phyloP scores from a whole-genome alignment of 2,888 invertebrate species.

The Meloe dianella region DNA sequence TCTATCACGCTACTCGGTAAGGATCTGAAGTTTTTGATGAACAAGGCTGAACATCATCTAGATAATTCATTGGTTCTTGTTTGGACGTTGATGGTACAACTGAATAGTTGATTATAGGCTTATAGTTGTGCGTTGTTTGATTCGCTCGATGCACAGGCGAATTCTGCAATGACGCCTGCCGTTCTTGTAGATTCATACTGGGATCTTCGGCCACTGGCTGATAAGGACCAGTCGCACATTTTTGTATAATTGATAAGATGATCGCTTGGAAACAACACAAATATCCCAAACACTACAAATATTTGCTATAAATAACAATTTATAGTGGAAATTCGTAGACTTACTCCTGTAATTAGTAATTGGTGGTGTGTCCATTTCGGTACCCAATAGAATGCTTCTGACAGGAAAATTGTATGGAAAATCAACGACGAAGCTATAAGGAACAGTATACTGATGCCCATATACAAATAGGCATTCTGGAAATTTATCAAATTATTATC shows the following conservation, averaged over 20 bases:
- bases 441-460: slow-evolving; percentile 74
- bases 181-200: slow-evolving; percentile 63
- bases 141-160: slow-evolving; percentile 55
- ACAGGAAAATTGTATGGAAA: slow-evolving; percentile 71
- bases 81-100: slow-evolving; percentile 62
- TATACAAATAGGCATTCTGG: slow-evolving; percentile 76
- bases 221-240: slow-evolving; percentile 65
- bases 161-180: slow-evolving; percentile 52
- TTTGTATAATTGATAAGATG: slow-evolving; percentile 65
- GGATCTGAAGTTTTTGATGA: slow-evolving; percentile 59
- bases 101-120: slow-evolving; percentile 54
- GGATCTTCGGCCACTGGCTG: slow-evolving; percentile 69
- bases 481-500: slow-evolving; percentile 38
- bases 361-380: slow-evolving; percentile 76
- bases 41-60: slow-evolving; percentile 61
- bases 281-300: slow-evolving; percentile 67
- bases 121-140: slow-evolving; percentile 59
- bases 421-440: slow-evolving; percentile 73
- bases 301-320: not conserved
- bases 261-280: slow-evolving; percentile 67
- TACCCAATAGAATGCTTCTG: slow-evolving; percentile 71
- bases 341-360: slow-evolving; percentile 70
- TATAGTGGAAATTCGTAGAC: slow-evolving; percentile 37
- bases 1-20: slow-evolving; percentile 57
- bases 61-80: slow-evolving; percentile 55